Conservation (phyloP, 2,113 vertebrate genomes). For the Heterotis niloticus region DNA sequence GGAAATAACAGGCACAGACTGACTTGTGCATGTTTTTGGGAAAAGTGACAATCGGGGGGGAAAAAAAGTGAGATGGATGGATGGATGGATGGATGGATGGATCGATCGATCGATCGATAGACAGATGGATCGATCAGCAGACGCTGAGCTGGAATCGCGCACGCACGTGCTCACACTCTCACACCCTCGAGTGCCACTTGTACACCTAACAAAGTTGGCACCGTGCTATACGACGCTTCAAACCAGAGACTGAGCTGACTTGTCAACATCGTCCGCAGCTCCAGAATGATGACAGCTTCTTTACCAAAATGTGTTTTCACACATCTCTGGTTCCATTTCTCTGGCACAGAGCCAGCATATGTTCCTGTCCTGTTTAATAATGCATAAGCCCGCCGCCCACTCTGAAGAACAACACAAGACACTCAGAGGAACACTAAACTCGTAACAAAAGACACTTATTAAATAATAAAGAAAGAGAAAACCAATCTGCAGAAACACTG, state of each 20-base stretch:
- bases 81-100: background rate
- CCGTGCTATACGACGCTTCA: background rate
- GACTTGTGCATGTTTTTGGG: too few species aligned
- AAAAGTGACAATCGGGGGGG: too few species aligned
- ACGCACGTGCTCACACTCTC: too few species aligned
- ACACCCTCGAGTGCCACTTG: background rate
- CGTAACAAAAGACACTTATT: background rate
- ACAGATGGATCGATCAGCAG: background rate
- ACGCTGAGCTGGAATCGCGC: too few species aligned
- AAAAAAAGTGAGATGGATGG: background rate
- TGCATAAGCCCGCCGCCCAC: constrained; percentile 22
- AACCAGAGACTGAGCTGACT: background rate
- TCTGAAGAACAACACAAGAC: background rate
- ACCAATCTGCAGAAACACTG: background rate
- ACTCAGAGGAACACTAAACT: background rate
- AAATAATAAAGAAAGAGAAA: constrained; percentile 6
- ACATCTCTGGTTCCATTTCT: background rate
- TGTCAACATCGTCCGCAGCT: background rate
- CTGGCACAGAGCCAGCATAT: background rate
- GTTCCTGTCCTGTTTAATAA: constrained; percentile 21
- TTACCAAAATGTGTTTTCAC: background rate
- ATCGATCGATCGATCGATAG: background rate
- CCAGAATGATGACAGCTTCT: background rate
- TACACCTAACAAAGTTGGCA: background rate
- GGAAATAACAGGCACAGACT: background rate